Evolutionary conservation across 2,888 invertebrate species (phyloP).

Genomic region (Atethmia centrago): DNA sequence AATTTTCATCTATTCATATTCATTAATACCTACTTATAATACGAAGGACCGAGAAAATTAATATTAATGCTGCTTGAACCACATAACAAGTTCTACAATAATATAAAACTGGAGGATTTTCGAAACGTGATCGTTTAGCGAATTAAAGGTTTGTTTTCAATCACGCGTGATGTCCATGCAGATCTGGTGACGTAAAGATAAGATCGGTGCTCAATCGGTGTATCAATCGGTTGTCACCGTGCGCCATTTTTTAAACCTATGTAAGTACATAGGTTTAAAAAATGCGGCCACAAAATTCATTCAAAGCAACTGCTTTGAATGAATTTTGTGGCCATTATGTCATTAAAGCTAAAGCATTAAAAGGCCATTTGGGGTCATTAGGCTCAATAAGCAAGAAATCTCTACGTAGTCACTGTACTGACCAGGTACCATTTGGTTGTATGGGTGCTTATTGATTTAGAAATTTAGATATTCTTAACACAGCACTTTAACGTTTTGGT

Average conservation of each 20-base stretch:
- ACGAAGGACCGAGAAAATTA: conserved; percentile 55
- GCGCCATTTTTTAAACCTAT: conserved; percentile 31
- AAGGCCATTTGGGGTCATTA: background rate
- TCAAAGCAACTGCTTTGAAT: conserved; percentile 14
- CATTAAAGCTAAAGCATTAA: background rate
- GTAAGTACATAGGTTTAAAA: too few relatives aligned
- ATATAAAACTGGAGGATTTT: conserved; percentile 31
- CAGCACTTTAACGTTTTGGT: background rate
- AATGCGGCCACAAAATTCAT: too few relatives aligned
- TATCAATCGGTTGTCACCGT: conserved; percentile 33
- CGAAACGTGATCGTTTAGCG: conserved; percentile 59
- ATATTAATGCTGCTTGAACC: conserved; percentile 59
- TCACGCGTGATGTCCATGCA: conserved; percentile 52
- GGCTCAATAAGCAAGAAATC: background rate
- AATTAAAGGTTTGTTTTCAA: conserved; percentile 49
- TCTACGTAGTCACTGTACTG: background rate
- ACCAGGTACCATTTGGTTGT: background rate
- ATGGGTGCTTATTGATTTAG: background rate
- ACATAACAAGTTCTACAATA: conserved; percentile 46
- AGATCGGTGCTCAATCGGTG: conserved; percentile 40
- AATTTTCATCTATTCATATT: conserved; percentile 64
- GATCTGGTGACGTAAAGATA: conserved; percentile 45
- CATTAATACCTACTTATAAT: conserved; percentile 42
- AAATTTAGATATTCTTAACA: background rate
- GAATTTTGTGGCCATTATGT: background rate